Percentiles rank a stretch among this genome's conserved stretches.
Conservation (phyloP, 2,797 vertebrate genomes). For the Octomys mimax region DNA sequence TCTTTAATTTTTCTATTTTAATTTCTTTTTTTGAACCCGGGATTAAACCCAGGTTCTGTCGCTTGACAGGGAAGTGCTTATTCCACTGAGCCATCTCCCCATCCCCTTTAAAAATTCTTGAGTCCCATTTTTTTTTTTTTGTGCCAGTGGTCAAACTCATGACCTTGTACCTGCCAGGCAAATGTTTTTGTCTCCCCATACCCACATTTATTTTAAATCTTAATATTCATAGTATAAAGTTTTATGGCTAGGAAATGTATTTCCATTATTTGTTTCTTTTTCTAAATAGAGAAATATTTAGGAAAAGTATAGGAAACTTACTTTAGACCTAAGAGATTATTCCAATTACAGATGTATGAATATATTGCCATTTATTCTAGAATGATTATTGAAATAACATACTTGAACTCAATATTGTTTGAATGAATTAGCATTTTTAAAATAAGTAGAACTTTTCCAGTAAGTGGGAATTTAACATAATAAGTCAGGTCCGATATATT, state of each 20-base stretch:
- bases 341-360: neutral
- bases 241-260: neutral
- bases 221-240: neutral
- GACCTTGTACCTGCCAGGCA: too few relatives aligned
- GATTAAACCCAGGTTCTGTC: too few relatives aligned
- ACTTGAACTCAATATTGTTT: neutral
- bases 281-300: neutral
- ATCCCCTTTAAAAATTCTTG: neutral
- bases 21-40: too few relatives aligned
- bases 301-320: neutral
- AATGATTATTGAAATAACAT: slow-evolving; percentile 13
- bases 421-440: neutral
- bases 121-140: too few relatives aligned
- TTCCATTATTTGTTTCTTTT: neutral
- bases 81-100: too few relatives aligned
- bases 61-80: too few relatives aligned
- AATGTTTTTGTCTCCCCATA: too few relatives aligned
- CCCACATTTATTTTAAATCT: neutral
- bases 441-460: neutral
- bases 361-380: neutral
- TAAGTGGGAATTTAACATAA: neutral
- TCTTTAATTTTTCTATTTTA: neutral
- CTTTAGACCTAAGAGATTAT: neutral
- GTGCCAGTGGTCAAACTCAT: too few relatives aligned
- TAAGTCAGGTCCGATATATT: neutral